Percentiles rank a stretch among this genome's conserved stretches.
These are phyloP conservation scores for Caenorhabditis zanzibari DNA, from an alignment of 2,888 invertebrate species.

Conservation along the genomic window DNA sequence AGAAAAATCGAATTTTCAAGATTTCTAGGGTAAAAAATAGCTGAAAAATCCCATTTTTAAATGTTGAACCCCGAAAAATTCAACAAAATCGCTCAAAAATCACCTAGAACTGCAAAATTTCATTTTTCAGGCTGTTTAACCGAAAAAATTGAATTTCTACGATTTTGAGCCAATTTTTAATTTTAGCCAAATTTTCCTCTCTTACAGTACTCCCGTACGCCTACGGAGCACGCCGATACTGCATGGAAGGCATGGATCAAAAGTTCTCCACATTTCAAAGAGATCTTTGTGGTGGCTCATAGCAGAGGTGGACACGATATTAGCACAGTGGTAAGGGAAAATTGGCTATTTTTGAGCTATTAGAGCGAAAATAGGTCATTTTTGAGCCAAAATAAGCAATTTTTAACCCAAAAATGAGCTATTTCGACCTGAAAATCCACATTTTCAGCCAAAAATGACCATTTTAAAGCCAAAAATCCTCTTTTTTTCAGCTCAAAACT, in stretches of 20 bases:
- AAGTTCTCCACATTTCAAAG: slow-evolving; percentile 86
- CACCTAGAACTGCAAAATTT: neutral
- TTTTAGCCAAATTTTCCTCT: neutral
- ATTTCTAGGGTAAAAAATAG: neutral
- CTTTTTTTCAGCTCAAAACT: slow-evolving; percentile 40
- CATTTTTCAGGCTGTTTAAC: no score
- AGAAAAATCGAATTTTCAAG: no score
- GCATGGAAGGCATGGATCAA: slow-evolving; percentile 88
- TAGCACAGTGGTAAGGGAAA: slow-evolving; percentile 83
- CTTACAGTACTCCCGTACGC: slow-evolving; percentile 86
- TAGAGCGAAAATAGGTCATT: neutral
- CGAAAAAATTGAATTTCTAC: no score
- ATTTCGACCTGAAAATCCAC: neutral
- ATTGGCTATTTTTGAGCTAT: neutral
- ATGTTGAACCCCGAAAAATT: neutral
- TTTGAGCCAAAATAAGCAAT: neutral
- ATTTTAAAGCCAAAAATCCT: neutral
- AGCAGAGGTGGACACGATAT: slow-evolving; percentile 90
- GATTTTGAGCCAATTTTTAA: no score
- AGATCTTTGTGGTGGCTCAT: slow-evolving; percentile 89
- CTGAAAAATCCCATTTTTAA: neutral
- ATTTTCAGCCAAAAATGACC: neutral
- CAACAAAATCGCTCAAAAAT: neutral
- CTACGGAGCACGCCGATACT: slow-evolving; percentile 87
- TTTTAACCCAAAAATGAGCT: slow-evolving; percentile 20